phyloP scores from a whole-genome alignment of 1,140 invertebrate species.

The Nomia melanderi region DNA sequence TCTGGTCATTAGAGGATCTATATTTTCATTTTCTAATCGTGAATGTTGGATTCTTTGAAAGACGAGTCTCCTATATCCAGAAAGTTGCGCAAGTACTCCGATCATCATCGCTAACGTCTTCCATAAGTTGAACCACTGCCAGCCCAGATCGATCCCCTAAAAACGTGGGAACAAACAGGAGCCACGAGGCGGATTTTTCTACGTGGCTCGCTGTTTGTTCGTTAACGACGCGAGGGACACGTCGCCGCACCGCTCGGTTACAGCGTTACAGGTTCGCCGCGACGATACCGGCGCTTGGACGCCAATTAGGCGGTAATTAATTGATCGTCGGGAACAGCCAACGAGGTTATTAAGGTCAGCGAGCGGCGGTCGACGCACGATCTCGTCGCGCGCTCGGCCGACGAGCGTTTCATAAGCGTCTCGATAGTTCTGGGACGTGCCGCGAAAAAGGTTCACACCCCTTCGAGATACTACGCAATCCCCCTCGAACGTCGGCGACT shows the following conservation, averaged over 20 bases:
- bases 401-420: not conserved
- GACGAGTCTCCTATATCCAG: no score
- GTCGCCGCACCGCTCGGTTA: slow-evolving; percentile 20
- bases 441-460: no score
- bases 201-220: no score
- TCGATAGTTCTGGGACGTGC: not conserved
- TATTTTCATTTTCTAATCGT: no score
- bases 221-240: not conserved
- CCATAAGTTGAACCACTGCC: not conserved
- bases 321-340: slow-evolving; percentile 67
- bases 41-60: no score
- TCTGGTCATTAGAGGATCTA: no score
- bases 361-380: slow-evolving; percentile 44
- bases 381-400: not conserved
- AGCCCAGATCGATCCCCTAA: not conserved
- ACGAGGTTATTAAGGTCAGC: slow-evolving; percentile 68
- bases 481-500: no score
- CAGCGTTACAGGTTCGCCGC: slow-evolving; percentile 49
- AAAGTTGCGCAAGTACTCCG: not conserved
- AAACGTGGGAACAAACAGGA: not conserved
- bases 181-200: no score
- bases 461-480: no score
- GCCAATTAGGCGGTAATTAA: slow-evolving; percentile 70
- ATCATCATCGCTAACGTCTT: not conserved
- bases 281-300: slow-evolving; percentile 61